Base-by-base conservation (phyloP, 2,888 invertebrate species). In the Chrysolina americana region DNA sequence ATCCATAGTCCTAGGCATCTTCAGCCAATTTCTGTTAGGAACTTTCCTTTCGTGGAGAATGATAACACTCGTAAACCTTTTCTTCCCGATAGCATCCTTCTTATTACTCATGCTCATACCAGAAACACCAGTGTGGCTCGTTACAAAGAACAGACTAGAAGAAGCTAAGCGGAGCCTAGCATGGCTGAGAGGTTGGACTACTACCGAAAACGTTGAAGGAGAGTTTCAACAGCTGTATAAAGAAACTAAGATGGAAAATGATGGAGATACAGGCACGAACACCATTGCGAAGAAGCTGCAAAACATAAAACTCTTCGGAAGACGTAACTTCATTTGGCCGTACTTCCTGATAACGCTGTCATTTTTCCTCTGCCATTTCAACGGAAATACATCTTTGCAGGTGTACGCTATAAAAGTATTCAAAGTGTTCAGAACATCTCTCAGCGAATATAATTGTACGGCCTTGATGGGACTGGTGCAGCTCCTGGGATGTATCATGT, bases 41-140 rank as follows among this genome's bases (percentile, higher is more conserved):
- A 91, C 93, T 15, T 88, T 94, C 65, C 87, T 94, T 75, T 89
- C 90, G 75, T 95, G 95, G 95, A 89, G 94, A 65, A 92, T 91
- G 0, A 91, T 94, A 4, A 93, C 94, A 0, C 87, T 94, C 0
- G 88, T 94, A 78, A 94, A 93, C 83, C 89, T 92, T n/a, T 83
- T 87, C 0, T 91, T 93, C 80, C 93, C 94, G 47, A 88, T 92
- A 72, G 78, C 92, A 3, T 92, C 94, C 15, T 91, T 94, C 56
- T 79, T 91, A 0, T 89, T 92, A 0, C 88, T 96, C 11, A 92
- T 90, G 81, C 91, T 94, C 83, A 92, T 96, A 6, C 96, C 96
- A 0, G 96, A 96, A 87, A 94, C 94, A 79, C 95, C 96, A 0
- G 92, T 94, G 79, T 96, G 95, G 95, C 88, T 95, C 65, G 91